phyloP scores from a whole-genome alignment of 2,797 vertebrate genomes.

The Argyrosomus regius region DNA sequence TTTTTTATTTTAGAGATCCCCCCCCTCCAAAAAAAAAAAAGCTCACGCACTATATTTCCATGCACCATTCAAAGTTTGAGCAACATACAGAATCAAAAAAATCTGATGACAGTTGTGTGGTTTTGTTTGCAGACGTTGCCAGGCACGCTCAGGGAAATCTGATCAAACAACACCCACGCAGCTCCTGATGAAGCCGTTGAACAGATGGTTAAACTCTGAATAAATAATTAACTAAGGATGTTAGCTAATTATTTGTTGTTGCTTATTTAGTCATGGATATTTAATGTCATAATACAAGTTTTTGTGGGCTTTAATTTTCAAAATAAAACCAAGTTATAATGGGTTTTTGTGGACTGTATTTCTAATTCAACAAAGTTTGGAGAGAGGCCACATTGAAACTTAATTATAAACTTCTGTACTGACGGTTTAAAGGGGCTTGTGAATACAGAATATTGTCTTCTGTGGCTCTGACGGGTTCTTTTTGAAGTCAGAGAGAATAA shows the following conservation, averaged over 20 bases:
- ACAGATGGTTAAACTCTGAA: background rate
- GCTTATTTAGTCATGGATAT: background rate
- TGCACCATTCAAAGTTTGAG: background rate
- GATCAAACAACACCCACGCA: constrained; percentile 42
- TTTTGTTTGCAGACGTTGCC: constrained; percentile 24
- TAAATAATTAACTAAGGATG: background rate
- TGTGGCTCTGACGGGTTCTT: background rate
- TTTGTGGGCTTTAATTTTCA: background rate
- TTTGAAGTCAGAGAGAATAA: background rate
- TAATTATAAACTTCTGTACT: too few relatives aligned
- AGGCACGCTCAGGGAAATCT: constrained; percentile 26
- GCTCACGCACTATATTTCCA: background rate
- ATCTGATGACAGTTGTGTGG: constrained; percentile 32
- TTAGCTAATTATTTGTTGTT: background rate
- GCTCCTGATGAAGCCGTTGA: constrained; percentile 18
- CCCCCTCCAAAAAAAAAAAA: background rate
- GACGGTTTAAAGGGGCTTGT: background rate
- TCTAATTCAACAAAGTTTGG: background rate
- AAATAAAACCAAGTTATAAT: background rate
- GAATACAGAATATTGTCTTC: background rate
- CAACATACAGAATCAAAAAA: background rate
- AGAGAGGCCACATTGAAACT: background rate
- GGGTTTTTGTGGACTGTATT: background rate
- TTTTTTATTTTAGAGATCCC: background rate
- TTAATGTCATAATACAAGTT: background rate